phyloP scores from a whole-genome alignment of 2,888 invertebrate species.

The Bruchidius siliquastri region DNA sequence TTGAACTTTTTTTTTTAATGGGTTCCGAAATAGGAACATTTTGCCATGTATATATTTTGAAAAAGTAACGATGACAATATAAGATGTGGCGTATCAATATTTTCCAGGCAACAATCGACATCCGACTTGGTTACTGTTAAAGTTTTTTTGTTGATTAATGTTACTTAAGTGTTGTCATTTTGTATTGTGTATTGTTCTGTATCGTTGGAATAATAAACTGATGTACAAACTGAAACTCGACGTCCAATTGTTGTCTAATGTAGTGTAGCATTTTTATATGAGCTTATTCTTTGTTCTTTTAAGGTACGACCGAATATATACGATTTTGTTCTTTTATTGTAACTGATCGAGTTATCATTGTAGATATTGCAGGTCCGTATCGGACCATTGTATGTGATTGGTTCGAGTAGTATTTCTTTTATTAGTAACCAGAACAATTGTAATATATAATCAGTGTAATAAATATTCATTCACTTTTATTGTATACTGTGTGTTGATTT shows the following conservation, averaged over 20 bases:
- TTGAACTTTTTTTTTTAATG: too few species aligned
- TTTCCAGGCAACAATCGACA: background rate
- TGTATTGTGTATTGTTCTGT: constrained; percentile 13
- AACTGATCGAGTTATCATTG: constrained; percentile 28
- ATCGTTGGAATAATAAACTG: constrained; percentile 8
- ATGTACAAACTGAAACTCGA: constrained; percentile 30
- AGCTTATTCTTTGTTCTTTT: constrained; percentile 3
- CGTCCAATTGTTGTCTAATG: constrained; percentile 27
- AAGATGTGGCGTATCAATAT: background rate
- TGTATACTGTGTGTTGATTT: background rate
- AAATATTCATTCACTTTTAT: constrained; percentile 7
- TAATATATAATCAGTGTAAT: constrained; percentile 19
- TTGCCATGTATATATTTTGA: background rate
- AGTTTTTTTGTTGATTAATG: constrained; percentile 7
- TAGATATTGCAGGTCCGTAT: constrained; percentile 38
- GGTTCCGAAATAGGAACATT: too few species aligned
- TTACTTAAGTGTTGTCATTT: constrained; percentile 16
- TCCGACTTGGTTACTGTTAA: constrained; percentile 1
- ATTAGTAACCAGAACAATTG: constrained; percentile 26
- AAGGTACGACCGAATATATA: constrained; percentile 1
- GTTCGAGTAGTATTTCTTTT: constrained; percentile 36
- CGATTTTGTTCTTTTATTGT: constrained; percentile 11
- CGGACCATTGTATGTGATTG: constrained; percentile 38
- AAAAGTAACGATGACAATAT: background rate
- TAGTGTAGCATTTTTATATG: constrained; percentile 17